Conservation (phyloP, 2,113 vertebrate species). For the Nothobranchius furzeri region DNA sequence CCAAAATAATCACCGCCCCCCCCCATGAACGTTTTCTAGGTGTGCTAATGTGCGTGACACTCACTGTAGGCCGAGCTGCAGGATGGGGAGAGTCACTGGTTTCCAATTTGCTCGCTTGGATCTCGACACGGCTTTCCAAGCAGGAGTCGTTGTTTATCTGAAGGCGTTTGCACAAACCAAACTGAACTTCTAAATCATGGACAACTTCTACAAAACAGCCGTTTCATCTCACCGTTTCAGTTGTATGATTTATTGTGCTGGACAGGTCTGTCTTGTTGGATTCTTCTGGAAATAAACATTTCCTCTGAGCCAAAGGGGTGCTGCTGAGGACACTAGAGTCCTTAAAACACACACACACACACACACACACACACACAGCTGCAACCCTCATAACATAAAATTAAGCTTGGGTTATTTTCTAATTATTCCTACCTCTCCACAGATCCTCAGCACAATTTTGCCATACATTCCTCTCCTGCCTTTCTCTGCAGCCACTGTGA, state of each 20-base stretch:
- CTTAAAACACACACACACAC: conserved; percentile 26
- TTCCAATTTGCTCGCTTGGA: conserved; percentile 63
- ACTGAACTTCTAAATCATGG: not conserved
- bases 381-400: not conserved
- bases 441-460: conserved; percentile 82
- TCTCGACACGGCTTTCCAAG: conserved; percentile 57
- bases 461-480: conserved; percentile 77
- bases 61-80: conserved; percentile 66
- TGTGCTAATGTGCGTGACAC: conserved; percentile 1
- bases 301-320: conserved; percentile 64
- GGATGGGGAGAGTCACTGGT: conserved; percentile 31
- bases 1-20: too few relatives aligned
- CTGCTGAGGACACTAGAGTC: conserved; percentile 74
- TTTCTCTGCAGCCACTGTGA: conserved; percentile 72
- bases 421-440: conserved; percentile 72
- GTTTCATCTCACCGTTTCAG: conserved; percentile 56
- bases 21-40: too few relatives aligned
- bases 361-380: not conserved
- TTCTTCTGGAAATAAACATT: conserved; percentile 41
- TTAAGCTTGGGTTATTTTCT: too few relatives aligned
- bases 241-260: conserved; percentile 41
- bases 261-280: conserved; percentile 58
- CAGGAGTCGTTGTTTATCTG: conserved; percentile 57
- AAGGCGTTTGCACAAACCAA: not conserved
- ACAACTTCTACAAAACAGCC: not conserved